phyloP scores from a whole-genome alignment of 2,797 vertebrate species.

The Linurgus olivaceus region DNA sequence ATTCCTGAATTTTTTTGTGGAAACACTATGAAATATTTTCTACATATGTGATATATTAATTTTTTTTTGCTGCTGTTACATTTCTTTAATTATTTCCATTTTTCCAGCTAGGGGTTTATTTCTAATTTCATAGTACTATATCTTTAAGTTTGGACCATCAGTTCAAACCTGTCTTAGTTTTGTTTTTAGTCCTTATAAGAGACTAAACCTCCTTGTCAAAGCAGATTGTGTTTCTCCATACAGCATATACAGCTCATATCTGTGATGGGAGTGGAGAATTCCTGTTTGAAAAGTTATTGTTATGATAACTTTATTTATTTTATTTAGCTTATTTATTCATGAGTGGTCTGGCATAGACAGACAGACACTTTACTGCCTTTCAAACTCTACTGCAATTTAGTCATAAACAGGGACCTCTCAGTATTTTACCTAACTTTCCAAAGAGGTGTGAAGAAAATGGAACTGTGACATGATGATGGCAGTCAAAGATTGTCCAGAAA shows the following conservation, averaged over 20 bases:
- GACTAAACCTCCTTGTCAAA: not conserved
- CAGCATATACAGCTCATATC: not conserved
- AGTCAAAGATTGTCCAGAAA: not conserved
- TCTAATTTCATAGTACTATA: not conserved
- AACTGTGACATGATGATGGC: not conserved
- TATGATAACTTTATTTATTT: not conserved
- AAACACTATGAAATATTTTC: not conserved
- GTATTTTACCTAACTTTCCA: not conserved
- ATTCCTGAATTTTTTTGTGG: not conserved
- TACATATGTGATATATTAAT: not conserved
- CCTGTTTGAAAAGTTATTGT: not conserved
- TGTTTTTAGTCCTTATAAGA: not conserved
- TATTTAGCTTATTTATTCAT: not conserved
- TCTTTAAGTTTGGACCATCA: not conserved
- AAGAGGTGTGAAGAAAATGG: not conserved
- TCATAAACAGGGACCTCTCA: not conserved
- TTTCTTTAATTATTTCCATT: not conserved
- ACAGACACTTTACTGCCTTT: not conserved
- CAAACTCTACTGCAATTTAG: not conserved
- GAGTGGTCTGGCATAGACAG: not conserved
- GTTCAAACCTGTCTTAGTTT: not conserved
- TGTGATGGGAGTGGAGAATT: not conserved
- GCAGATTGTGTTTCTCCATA: not conserved
- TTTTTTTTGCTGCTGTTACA: not conserved
- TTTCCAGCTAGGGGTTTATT: not conserved